Evolutionary conservation across 2,797 vertebrate species (phyloP), one percentile per base, ranked within the genome.

Genomic region (Aselliscus stoliczkanus): DNA sequence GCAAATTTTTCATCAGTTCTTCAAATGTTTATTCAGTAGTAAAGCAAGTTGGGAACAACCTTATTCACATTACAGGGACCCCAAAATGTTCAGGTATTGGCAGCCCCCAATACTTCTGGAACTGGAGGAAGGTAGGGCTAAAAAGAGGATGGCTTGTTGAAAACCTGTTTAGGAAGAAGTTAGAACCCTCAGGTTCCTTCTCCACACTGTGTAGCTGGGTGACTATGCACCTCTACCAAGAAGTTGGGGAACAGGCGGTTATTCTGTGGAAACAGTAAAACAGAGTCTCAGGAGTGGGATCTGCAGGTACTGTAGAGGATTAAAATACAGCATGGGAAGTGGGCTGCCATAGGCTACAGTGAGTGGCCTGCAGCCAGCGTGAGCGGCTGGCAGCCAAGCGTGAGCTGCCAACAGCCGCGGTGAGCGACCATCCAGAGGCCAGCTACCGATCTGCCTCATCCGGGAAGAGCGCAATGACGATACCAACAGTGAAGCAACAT

Each of bases 141-240:
- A 82, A 54, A 76, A 83, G 10, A 84, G 2, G 34, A 82, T 8
- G 34, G 82, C 2, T 21, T 56, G 7, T 2, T n/a, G 58, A 82
- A 95, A 90, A 56, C 0, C 7, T 39, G 27, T 77, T 86, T 39
- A 88, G 65, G 23, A 56, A 75, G 34, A 93, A 50, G 29, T 31
- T 3, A 67, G 67, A 72, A 37, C 6, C 23, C 29, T 20, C 44
- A n/a, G 39, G 14, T 34, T 39, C 60, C 54, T 76, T 39, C 10
- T 5, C 4, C 23, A 31, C 6, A 21, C 13, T 7, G 1, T 1
- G 10, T 2, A 54, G n/a, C 47, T 44, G 14, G n/a, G 27, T 77
- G n/a, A 90, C 62, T 52, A 42, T 7, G 5, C 0, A 29, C 15
- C 4, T 62, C 37, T 20, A 42, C 4, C 37, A 85, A 18, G 31